Conservation (phyloP, 2,113 vertebrate species). For the Sminthopsis crassicaudata region DNA sequence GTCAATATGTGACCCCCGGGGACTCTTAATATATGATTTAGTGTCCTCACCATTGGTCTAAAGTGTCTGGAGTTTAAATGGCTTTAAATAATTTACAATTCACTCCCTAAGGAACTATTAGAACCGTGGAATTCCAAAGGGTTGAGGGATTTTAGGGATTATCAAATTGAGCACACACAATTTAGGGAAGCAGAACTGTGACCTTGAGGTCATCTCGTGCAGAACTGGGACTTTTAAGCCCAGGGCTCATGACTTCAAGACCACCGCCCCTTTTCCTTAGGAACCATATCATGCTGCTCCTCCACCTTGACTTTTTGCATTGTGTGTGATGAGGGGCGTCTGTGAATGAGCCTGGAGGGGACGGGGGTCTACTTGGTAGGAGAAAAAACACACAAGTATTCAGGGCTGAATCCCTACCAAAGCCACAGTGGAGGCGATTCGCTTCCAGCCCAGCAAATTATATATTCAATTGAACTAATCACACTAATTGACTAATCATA, state of each 20-base stretch:
- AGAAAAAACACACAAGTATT: neutral
- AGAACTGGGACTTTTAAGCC: neutral
- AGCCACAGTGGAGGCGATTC: neutral
- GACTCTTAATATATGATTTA: neutral
- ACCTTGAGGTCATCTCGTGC: neutral
- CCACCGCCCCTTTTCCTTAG: neutral
- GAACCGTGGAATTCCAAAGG: neutral
- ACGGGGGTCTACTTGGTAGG: neutral
- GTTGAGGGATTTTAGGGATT: neutral
- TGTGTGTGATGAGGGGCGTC: neutral
- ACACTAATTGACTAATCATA: neutral
- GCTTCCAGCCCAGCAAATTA: neutral
- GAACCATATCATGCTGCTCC: neutral
- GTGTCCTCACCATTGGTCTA: neutral
- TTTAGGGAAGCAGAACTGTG: neutral
- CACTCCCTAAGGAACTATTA: neutral
- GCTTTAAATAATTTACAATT: neutral
- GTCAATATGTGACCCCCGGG: neutral
- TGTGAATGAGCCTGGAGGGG: neutral
- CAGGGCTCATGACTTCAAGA: neutral
- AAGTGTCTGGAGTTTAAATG: neutral
- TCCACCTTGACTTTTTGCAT: neutral
- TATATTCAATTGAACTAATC: neutral
- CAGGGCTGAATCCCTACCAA: neutral
- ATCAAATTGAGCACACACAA: neutral